Percentiles rank a stretch among this genome's conserved stretches.
These are phyloP conservation scores for Eupristina koningsbergeri DNA, from an alignment of 1,140 invertebrate species.

Conservation along the genomic window DNA sequence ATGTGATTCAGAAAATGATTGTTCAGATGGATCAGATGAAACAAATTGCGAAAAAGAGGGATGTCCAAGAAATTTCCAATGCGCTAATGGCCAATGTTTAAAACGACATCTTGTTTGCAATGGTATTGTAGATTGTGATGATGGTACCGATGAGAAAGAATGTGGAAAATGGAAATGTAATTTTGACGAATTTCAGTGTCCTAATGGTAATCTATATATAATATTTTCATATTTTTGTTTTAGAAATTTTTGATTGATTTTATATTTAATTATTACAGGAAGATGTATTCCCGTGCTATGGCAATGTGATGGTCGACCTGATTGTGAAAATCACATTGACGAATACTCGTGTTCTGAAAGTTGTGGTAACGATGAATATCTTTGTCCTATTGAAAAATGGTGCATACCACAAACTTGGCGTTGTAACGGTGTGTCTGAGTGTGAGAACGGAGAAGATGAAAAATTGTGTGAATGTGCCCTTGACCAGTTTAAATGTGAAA, in stretches of 20 bases:
- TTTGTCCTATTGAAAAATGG: slow-evolving; percentile 74
- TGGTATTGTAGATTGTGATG: slow-evolving; percentile 80
- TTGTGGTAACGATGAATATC: slow-evolving; percentile 76
- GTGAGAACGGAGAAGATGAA: slow-evolving; percentile 80
- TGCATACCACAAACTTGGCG: slow-evolving; percentile 76
- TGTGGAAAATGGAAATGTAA: slow-evolving; percentile 77
- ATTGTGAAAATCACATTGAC: slow-evolving; percentile 79
- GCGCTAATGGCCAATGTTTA: slow-evolving; percentile 82
- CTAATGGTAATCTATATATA: slow-evolving; percentile 61
- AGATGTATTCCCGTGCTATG: slow-evolving; percentile 76
- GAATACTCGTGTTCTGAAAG: slow-evolving; percentile 76
- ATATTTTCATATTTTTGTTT: neutral
- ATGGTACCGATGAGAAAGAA: slow-evolving; percentile 80
- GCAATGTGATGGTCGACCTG: slow-evolving; percentile 80
- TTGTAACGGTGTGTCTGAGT: slow-evolving; percentile 79
- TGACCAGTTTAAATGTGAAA: slow-evolving; percentile 76
- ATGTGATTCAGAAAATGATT: slow-evolving; percentile 79
- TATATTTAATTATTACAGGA: slow-evolving; percentile 52
- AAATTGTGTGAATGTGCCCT: slow-evolving; percentile 74
- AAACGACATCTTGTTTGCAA: slow-evolving; percentile 82
- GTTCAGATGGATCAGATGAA: slow-evolving; percentile 79
- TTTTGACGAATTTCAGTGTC: slow-evolving; percentile 77
- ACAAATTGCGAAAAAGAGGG: slow-evolving; percentile 74
- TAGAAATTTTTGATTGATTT: neutral
- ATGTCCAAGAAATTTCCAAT: slow-evolving; percentile 79